Conservation (phyloP, 2,113 vertebrate genomes). For the Perca schrenkii region DNA sequence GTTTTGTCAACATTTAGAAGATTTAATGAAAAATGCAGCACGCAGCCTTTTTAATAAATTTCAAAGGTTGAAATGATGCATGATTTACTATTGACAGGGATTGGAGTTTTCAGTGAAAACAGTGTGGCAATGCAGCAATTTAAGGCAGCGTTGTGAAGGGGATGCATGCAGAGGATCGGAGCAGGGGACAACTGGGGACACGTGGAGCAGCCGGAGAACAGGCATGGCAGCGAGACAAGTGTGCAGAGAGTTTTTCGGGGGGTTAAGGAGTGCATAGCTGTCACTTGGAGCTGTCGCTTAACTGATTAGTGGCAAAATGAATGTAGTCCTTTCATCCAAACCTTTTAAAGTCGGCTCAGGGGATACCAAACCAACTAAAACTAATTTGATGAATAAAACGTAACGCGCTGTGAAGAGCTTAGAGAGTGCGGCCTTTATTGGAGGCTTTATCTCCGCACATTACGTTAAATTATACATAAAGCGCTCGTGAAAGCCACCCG, state of each 20-base stretch:
- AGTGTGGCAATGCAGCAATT: constrained; percentile 14
- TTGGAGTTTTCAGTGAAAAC: constrained; percentile 26
- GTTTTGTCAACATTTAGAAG: constrained; percentile 3
- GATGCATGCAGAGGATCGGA: neutral
- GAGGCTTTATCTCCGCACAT: constrained; percentile 79
- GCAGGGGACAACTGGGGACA: constrained; percentile 35
- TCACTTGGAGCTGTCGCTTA: constrained; percentile 75
- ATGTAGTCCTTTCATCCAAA: constrained; percentile 83
- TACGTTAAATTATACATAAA: constrained; percentile 86
- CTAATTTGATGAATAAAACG: constrained; percentile 86
- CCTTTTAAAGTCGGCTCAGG: constrained; percentile 83
- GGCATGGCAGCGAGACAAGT: constrained; percentile 25
- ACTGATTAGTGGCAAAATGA: constrained; percentile 85
- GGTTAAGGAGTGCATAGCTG: constrained; percentile 64
- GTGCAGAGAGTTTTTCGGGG: constrained; percentile 39
- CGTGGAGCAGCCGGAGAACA: neutral
- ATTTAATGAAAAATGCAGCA: constrained; percentile 33
- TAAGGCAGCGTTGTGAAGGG: neutral
- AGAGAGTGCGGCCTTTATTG: constrained; percentile 74
- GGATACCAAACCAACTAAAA: constrained; percentile 81
- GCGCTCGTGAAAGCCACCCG: constrained; percentile 72
- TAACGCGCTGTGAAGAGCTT: constrained; percentile 83
- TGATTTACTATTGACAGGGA: constrained; percentile 20
- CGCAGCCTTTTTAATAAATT: constrained; percentile 18
- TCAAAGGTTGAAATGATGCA: constrained; percentile 7